Base-by-base conservation (phyloP, 2,888 invertebrate genomes). In the Notocelia uddmanniana region DNA sequence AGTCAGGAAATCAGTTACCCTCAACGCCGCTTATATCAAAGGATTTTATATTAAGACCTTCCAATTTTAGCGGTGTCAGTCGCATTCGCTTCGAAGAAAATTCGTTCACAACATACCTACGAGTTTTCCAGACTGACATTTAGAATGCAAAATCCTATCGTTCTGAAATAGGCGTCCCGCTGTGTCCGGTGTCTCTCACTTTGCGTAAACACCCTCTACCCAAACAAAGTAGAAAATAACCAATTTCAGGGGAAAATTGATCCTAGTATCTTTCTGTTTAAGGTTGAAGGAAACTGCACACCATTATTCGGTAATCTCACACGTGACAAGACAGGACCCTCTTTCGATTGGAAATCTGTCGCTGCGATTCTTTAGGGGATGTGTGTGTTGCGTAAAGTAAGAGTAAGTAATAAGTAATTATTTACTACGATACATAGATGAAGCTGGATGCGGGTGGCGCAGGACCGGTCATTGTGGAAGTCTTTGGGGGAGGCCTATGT, bases 331-430 rank as follows among this genome's bases (percentile, higher is more conserved):
- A 37, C 69, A 69, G 60, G 62, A 63, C 72, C 64, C 72, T 68
- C 37, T 55, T 72, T 71, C 68, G 63, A 71, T 71, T 52, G 68
- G 63, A 63, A 74, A 74, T 52, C 64, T 68, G 71, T 59, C 64
- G 60, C 45, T 37, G 23, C 52, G 48, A 64, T 64, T 50, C 54
- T 34, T 67, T 21, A 26, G 52, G 41, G 55, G 26, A 8, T n/a
- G 34, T 60, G 55, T 60, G 23, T 68, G 55, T 60, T 18, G 45
- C 41, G 50, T 23, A 26, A 26, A 67, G 26, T 23, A 23, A 26
- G 41, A 67, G 26, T 23, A 18, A 5, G 19, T 31, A 45, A 21
- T 45, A 62, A 37, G 58, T 45, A 48, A 63, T 57, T 50, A 37
- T 26, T 37, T n/a, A n/a, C n/a, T n/a, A n/a, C n/a, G n/a, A n/a